Percentiles rank a stretch among this genome's conserved stretches.
Conservation (phyloP, 2,797 vertebrate species). For the Acomys russatus region DNA sequence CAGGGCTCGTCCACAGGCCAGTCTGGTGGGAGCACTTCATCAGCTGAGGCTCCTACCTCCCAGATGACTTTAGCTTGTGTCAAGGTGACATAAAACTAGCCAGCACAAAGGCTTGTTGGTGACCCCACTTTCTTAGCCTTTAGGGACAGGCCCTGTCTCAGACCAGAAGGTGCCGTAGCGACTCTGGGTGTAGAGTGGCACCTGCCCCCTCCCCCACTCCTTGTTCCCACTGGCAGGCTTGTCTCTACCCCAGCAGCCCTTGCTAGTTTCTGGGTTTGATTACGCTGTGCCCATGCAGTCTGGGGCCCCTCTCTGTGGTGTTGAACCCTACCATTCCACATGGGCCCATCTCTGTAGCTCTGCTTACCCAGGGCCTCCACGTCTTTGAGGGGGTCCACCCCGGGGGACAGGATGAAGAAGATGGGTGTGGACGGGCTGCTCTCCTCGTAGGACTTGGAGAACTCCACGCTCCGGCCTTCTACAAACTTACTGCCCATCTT, state of each 20-base stretch:
- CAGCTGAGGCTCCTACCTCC: not conserved
- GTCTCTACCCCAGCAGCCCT: accelerated
- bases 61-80: not conserved
- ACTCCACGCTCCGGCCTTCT: conserved; percentile 88
- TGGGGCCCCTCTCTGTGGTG: accelerated
- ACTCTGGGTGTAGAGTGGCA: accelerated
- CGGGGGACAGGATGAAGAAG: conserved; percentile 91
- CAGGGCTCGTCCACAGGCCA: not conserved
- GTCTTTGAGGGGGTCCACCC: conserved; percentile 89
- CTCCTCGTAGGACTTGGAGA: conserved; percentile 89
- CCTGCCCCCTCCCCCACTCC: not conserved
- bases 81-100: not conserved
- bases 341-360: accelerated
- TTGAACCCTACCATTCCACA: accelerated
- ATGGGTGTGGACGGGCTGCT: conserved; percentile 88
- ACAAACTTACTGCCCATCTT: conserved; percentile 91
- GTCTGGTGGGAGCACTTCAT: not conserved
- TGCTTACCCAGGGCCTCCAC: conserved; percentile 89
- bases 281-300: accelerated
- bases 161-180: accelerated
- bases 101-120: not conserved
- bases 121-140: too few species aligned
- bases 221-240: not conserved
- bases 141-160: not conserved
- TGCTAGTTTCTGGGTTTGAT: not conserved